phyloP scores from a whole-genome alignment of 37 sponge, comb jelly and placozoan genomes.

The Amphimedon queenslandica region DNA sequence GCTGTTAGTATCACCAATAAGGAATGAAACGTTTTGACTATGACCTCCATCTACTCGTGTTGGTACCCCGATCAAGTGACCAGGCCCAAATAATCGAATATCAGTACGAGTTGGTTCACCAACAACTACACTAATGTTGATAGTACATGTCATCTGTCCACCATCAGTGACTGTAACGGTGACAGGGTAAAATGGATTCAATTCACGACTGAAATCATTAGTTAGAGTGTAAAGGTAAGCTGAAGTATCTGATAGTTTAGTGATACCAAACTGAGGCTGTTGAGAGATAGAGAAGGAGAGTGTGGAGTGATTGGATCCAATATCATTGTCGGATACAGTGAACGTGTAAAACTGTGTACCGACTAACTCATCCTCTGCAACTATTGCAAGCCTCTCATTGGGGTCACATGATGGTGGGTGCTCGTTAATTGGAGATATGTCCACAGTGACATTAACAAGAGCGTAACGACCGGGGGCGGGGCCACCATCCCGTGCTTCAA shows the following conservation, averaged over 20 bases:
- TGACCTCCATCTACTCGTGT: constrained; percentile 1
- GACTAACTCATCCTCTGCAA: constrained; percentile 23
- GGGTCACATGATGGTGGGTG: constrained; percentile 61
- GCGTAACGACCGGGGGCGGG: constrained; percentile 3
- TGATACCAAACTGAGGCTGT: constrained; percentile 22
- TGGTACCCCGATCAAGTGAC: constrained; percentile 14
- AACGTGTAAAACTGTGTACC: constrained; percentile 35
- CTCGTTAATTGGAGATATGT: constrained; percentile 64
- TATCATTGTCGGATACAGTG: constrained; percentile 60
- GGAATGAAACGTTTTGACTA: constrained; percentile 17
- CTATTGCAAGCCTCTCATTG: constrained; percentile 6
- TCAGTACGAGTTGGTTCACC: constrained; percentile 27
- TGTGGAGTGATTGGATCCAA: constrained; percentile 33
- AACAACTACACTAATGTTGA: constrained; percentile 16
- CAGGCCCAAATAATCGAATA: constrained; percentile 11
- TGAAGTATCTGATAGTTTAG: constrained; percentile 9
- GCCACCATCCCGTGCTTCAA: constrained; percentile 45
- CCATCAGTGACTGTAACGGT: constrained; percentile 28
- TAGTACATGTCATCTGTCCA: constrained; percentile 17
- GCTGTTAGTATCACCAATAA: neutral
- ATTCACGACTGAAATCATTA: constrained; percentile 17
- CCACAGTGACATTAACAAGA: constrained; percentile 37
- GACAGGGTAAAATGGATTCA: constrained; percentile 10
- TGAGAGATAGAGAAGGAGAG: constrained; percentile 28
- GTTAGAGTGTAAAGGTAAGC: constrained; percentile 25